Conservation (phyloP, 2,797 vertebrate species). For the Rhinella marina region DNA sequence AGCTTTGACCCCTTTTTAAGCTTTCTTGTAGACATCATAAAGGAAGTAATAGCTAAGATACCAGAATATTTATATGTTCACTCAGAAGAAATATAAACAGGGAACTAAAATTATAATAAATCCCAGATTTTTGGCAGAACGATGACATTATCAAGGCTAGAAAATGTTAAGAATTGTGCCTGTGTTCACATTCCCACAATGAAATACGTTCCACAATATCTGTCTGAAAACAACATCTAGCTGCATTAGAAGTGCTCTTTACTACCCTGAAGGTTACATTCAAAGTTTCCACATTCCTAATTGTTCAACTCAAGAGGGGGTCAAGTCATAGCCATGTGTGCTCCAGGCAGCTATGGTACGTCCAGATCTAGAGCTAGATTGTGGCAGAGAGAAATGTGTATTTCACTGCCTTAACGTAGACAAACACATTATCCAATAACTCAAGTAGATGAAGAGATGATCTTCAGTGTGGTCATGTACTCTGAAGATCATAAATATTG, state of each 20-base stretch:
- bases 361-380: not conserved
- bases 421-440: not conserved
- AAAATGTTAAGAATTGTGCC: constrained; percentile 43
- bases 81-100: constrained; percentile 40
- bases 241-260: not conserved
- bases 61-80: constrained; percentile 52
- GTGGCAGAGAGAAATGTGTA: not conserved
- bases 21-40: not conserved
- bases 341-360: not conserved
- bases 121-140: constrained; percentile 49
- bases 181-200: constrained; percentile 51
- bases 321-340: not conserved
- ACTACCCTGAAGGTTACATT: constrained; percentile 19
- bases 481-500: too few species aligned
- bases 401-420: not conserved
- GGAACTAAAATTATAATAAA: constrained; percentile 34
- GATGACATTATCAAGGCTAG: constrained; percentile 21
- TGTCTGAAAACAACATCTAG: constrained; percentile 21
- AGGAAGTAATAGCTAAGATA: not conserved
- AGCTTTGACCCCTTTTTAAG: constrained; percentile 22
- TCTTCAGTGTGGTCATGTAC: too few species aligned
- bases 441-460: too few species aligned
- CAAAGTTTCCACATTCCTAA: constrained; percentile 23
- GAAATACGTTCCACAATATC: not conserved
- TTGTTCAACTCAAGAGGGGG: not conserved